phyloP scores from a whole-genome alignment of 2,113 vertebrate species.

The Festucalex cinctus region DNA sequence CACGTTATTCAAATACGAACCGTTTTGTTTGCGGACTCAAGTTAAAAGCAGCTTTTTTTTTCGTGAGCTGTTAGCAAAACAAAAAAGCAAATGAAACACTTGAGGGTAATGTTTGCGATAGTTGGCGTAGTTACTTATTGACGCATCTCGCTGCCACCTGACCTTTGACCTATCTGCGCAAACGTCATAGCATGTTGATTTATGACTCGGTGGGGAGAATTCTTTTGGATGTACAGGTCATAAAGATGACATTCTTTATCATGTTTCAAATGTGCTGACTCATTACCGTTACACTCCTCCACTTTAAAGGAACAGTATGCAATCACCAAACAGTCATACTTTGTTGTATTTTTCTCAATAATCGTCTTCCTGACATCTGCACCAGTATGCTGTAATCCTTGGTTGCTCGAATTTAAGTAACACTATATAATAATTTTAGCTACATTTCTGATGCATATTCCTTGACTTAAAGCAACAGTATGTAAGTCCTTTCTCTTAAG shows the following conservation, averaged over 20 bases:
- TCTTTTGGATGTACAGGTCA: background rate
- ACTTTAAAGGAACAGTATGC: background rate
- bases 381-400: too few species aligned
- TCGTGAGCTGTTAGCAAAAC: too few species aligned
- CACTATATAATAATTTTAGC: too few species aligned
- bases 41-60: background rate
- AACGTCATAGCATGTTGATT: background rate
- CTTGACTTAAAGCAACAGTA: background rate
- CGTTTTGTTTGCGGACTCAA: background rate
- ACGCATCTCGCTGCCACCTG: background rate
- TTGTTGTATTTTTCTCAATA: background rate
- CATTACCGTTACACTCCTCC: background rate
- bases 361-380: too few species aligned
- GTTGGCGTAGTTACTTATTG: background rate
- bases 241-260: background rate
- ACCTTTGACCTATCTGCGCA: background rate
- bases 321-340: background rate
- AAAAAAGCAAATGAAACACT: background rate
- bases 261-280: background rate
- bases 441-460: too few species aligned
- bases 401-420: background rate
- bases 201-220: background rate
- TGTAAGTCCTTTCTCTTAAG: background rate
- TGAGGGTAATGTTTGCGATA: background rate
- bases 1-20: background rate